Evolutionary conservation across 1,140 invertebrate genomes (phyloP).

Genomic region (Onthophagus taurus): DNA sequence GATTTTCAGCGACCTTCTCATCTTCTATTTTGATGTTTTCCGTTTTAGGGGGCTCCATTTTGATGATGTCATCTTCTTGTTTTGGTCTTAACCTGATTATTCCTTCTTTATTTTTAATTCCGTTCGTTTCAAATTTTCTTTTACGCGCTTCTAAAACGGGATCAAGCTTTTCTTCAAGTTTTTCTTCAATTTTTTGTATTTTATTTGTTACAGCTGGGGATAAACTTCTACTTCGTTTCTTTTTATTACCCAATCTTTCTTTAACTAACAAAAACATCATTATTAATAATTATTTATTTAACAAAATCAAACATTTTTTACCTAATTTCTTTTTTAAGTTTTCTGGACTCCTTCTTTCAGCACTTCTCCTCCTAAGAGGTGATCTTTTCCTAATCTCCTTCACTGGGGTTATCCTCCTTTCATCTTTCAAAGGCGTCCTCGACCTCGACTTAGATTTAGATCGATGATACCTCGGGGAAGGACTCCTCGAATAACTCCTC

Average conservation of each 20-base stretch:
- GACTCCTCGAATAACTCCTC: constrained; percentile 29
- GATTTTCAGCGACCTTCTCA: constrained; percentile 11
- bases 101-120: constrained; percentile 28
- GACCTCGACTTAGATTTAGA: constrained; percentile 15
- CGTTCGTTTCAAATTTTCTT: constrained; percentile 32
- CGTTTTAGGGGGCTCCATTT: constrained; percentile 6
- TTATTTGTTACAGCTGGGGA: constrained; percentile 9
- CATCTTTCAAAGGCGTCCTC: background rate
- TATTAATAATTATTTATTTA: background rate
- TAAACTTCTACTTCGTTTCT: constrained; percentile 5
- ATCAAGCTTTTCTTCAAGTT: constrained; percentile 23
- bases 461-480: constrained; percentile 17
- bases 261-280: background rate
- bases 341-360: too few relatives aligned
- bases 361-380: too few relatives aligned
- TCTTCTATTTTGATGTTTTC: constrained; percentile 13
- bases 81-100: constrained; percentile 33
- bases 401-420: too few relatives aligned
- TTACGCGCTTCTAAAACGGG: constrained; percentile 33
- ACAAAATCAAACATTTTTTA: background rate
- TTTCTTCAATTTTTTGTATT: constrained; percentile 16
- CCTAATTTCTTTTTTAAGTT: too few relatives aligned
- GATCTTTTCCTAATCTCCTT: too few relatives aligned
- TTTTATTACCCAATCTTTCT: background rate
- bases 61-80: constrained; percentile 14